phyloP scores from a whole-genome alignment of 1,140 invertebrate genomes.

The Cydia strobilella region DNA sequence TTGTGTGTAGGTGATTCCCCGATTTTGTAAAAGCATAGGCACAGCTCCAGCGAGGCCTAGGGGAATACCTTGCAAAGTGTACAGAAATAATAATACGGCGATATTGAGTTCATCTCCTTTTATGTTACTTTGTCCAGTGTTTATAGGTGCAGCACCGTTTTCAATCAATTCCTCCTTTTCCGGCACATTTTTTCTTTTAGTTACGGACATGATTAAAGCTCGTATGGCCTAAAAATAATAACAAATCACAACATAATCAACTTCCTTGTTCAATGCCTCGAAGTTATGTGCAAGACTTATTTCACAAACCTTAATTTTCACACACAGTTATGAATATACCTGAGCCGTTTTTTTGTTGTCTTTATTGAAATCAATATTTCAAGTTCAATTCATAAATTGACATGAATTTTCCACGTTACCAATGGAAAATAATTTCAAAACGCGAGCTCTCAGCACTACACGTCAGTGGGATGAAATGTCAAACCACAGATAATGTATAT shows the following conservation, averaged over 20 bases:
- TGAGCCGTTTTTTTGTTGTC: not conserved
- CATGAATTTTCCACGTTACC: not conserved
- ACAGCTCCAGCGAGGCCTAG: slow-evolving; percentile 95
- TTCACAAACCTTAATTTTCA: slow-evolving; percentile 56
- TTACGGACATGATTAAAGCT: slow-evolving; percentile 61
- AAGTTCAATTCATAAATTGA: slow-evolving; percentile 14
- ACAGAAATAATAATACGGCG: slow-evolving; percentile 93
- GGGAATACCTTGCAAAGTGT: slow-evolving; percentile 97
- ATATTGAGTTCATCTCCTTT: slow-evolving; percentile 90
- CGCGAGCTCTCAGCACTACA: slow-evolving; percentile 11
- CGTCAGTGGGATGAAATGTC: slow-evolving; percentile 24
- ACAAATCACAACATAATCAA: slow-evolving; percentile 32
- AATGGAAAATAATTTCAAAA: slow-evolving; percentile 14
- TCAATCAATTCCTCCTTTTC: slow-evolving; percentile 71
- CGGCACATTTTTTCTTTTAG: slow-evolving; percentile 63
- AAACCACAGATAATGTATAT: not conserved
- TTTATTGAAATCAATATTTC: not conserved
- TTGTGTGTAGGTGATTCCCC: slow-evolving; percentile 93
- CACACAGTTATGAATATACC: not conserved
- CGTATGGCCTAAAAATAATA: slow-evolving; percentile 58
- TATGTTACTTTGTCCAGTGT: slow-evolving; percentile 79
- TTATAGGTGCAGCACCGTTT: slow-evolving; percentile 59
- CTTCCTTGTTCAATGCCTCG: not conserved
- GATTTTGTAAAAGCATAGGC: slow-evolving; percentile 96
- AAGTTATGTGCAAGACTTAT: not conserved